Evolutionary conservation across 2,113 vertebrate genomes (phyloP).

Genomic region (Anolis carolinensis): DNA sequence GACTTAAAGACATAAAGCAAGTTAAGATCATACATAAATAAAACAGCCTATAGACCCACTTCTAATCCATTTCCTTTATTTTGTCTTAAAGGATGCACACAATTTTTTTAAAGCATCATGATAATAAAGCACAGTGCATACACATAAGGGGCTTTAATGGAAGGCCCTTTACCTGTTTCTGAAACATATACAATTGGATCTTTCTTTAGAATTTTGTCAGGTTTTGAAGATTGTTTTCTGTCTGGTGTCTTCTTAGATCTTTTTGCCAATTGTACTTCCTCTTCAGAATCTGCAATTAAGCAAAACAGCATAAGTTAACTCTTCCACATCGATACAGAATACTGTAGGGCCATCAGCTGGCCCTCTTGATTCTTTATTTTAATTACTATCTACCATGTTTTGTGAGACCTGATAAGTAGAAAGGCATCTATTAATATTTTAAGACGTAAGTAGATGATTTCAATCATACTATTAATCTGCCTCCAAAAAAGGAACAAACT

Average conservation of each 20-base stretch:
- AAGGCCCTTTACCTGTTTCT: slow-evolving; percentile 86
- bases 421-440: background rate
- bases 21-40: background rate
- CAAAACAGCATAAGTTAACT: slow-evolving; percentile 51
- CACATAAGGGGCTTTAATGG: background rate
- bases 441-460: background rate
- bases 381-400: background rate
- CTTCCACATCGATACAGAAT: slow-evolving; percentile 23
- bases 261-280: slow-evolving; percentile 72
- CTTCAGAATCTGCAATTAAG: slow-evolving; percentile 84
- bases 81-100: fast-evolving
- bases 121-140: background rate
- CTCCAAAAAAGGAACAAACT: background rate
- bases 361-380: background rate
- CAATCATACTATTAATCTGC: background rate
- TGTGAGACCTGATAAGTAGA: background rate
- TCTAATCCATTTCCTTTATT: background rate
- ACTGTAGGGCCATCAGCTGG: background rate
- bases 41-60: background rate
- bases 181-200: slow-evolving; percentile 91
- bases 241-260: slow-evolving; percentile 77
- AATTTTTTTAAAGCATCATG: slow-evolving; percentile 4
- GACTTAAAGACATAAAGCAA: background rate
- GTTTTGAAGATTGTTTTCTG: slow-evolving; percentile 73
- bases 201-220: slow-evolving; percentile 71